These are phyloP conservation scores for Spondyliosoma cantharus DNA, from an alignment of 2,797 vertebrate species.

Conservation along the genomic window DNA sequence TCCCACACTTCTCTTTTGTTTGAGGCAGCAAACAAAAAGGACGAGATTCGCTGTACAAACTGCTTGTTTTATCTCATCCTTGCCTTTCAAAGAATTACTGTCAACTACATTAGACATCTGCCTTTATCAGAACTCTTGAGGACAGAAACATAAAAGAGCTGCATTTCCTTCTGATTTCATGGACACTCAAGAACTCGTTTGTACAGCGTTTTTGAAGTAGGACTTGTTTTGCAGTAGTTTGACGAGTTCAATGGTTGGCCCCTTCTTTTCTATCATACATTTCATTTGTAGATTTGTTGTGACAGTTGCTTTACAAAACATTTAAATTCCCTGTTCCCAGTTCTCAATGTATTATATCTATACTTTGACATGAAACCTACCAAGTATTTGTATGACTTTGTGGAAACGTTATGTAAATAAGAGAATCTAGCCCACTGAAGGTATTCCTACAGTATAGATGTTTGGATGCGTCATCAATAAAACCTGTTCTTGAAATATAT, in stretches of 20 bases:
- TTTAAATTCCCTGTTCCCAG: conserved; percentile 64
- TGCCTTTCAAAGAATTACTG: conserved; percentile 58
- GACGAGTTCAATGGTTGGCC: conserved; percentile 43
- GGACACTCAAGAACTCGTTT: conserved; percentile 66
- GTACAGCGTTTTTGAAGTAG: conserved; percentile 81
- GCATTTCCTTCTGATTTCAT: conserved; percentile 60
- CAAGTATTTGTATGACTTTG: conserved; percentile 84
- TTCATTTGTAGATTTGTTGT: conserved; percentile 87
- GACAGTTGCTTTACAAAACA: conserved; percentile 83
- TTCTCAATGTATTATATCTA: conserved; percentile 82
- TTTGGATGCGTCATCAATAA: conserved; percentile 81
- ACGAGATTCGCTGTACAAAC: conserved; percentile 73
- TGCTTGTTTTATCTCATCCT: conserved; percentile 65
- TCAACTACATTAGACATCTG: conserved; percentile 46
- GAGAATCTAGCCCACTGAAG: conserved; percentile 78
- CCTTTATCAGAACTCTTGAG: conserved; percentile 55
- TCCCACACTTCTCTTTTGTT: conserved; percentile 50
- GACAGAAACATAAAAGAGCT: conserved; percentile 51
- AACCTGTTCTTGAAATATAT: conserved; percentile 77
- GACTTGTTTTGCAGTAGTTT: conserved; percentile 76
- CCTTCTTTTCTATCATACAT: conserved; percentile 75
- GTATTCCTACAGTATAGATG: conserved; percentile 78
- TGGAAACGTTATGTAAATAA: conserved; percentile 83
- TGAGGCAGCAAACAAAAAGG: conserved; percentile 53
- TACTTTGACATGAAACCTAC: conserved; percentile 81